Evolutionary conservation across 2,797 vertebrate genomes (phyloP).

Genomic region (Channallabes apus): DNA sequence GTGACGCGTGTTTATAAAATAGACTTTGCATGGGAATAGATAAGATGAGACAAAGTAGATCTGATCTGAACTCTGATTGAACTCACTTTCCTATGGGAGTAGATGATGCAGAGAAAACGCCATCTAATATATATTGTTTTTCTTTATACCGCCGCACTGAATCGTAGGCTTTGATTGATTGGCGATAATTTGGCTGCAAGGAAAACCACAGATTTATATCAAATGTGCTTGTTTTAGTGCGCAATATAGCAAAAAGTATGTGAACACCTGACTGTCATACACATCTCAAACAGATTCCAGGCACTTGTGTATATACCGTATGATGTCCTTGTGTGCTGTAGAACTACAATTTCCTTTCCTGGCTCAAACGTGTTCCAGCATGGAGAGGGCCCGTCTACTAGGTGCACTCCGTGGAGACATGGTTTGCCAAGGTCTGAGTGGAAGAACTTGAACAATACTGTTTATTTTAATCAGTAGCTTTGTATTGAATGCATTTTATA

Average conservation of each 20-base stretch:
- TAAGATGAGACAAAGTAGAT: neutral
- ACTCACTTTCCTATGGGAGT: neutral
- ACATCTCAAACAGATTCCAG: neutral
- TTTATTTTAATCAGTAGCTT: no score
- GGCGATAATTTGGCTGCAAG: neutral
- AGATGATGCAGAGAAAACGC: neutral
- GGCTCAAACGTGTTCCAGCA: neutral
- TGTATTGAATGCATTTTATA: no score
- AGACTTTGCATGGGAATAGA: neutral
- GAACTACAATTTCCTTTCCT: neutral
- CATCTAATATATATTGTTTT: neutral
- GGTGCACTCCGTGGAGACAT: neutral
- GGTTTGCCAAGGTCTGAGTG: neutral
- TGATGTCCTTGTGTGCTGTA: neutral
- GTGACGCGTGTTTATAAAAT: neutral
- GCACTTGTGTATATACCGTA: neutral
- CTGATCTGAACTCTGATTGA: neutral
- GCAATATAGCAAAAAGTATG: neutral
- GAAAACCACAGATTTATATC: neutral
- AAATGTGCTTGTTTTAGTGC: neutral
- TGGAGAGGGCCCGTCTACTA: neutral
- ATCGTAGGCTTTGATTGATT: neutral
- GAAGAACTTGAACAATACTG: no score
- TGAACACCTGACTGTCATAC: neutral
- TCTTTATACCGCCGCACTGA: neutral